These are phyloP conservation scores for Anguilla marmorata DNA, from an alignment of 2,797 vertebrate species.

Conservation along the genomic window DNA sequence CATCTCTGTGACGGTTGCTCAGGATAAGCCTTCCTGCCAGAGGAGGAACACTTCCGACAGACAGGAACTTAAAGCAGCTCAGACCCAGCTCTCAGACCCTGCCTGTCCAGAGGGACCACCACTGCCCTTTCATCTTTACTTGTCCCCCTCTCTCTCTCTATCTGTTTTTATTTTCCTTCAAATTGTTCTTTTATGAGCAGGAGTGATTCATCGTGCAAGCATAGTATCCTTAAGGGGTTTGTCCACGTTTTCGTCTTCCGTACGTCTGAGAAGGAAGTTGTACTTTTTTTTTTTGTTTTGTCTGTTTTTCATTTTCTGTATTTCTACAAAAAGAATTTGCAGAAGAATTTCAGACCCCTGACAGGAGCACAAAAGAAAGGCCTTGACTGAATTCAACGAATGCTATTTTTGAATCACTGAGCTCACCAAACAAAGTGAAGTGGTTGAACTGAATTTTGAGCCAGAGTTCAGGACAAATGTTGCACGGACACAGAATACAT, in stretches of 20 bases:
- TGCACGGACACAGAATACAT: not conserved
- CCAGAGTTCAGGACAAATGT: not conserved
- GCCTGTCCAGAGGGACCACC: not conserved
- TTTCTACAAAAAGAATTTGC: not conserved
- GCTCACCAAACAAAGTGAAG: not conserved
- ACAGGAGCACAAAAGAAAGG: not conserved
- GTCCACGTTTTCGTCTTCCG: not conserved
- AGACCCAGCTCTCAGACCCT: not conserved
- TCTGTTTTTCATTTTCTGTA: constrained; percentile 10
- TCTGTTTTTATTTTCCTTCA: constrained; percentile 10
- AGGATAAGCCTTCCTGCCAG: not conserved
- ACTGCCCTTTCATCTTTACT: not conserved
- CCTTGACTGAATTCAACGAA: not conserved
- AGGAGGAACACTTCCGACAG: not conserved
- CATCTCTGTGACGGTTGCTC: not conserved
- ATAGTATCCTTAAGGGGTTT: not conserved
- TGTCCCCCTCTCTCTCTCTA: not conserved
- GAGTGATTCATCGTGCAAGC: not conserved
- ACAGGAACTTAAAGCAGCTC: not conserved
- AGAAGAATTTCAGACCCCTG: not conserved
- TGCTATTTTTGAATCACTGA: not conserved
- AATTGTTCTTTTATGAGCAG: constrained; percentile 2
- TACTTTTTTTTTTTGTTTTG: not conserved
- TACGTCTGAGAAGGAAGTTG: not conserved
- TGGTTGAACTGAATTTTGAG: not conserved